Base-by-base conservation (phyloP, 2,797 vertebrate species). In the Naso thynnoides region DNA sequence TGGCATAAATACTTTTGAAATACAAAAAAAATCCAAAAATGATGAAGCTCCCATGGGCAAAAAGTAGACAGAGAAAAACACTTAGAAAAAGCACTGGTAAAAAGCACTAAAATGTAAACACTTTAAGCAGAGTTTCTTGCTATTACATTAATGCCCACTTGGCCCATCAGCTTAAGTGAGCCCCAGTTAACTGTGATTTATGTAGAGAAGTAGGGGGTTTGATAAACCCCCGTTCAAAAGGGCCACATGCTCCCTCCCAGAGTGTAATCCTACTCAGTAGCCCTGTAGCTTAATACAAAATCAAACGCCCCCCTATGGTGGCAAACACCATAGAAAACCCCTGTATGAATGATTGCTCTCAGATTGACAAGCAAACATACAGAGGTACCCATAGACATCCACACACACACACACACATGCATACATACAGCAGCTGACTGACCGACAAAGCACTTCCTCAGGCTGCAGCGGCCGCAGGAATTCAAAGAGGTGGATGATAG, bases 221-320 rank as follows among this genome's bases (percentile, higher is more conserved):
- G 56, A 67, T 77, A 79, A 87, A 79, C 39, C 59, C 23, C 18
- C 52, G 78, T 76, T 89, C 76, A 86, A 91, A 89, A 68, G 69
- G 49, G 26, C 81, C 86, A 85, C 81, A 87, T 89, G 83, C 81
- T 83, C 82, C 76, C 78, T 62, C 88, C 84, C 70, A 77, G 59
- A 70, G 81, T 49, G 80, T 87, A 87, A 92, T 89, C 84, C 88
- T 33, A 66, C 81, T 82, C 69, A 60, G 72, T 29, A 52, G 73
- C 76, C 58, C 47, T 23, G 68, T 45, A 61, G 70, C 75, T 78
- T 78, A 86, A 90, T 88, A 84, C 83, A 63, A 61, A 90, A 81
- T 85, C 84, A 84, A 79, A 81, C 61, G 64, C 9, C 60, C 81
- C 66, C 83, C 78, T 57, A 73, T 79, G 82, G 73, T 67, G 76